Percentiles rank a stretch among this genome's conserved stretches.
These are phyloP conservation scores for Drosophila mauritiana DNA, from an alignment of 1,140 invertebrate species.

Conservation along the genomic window DNA sequence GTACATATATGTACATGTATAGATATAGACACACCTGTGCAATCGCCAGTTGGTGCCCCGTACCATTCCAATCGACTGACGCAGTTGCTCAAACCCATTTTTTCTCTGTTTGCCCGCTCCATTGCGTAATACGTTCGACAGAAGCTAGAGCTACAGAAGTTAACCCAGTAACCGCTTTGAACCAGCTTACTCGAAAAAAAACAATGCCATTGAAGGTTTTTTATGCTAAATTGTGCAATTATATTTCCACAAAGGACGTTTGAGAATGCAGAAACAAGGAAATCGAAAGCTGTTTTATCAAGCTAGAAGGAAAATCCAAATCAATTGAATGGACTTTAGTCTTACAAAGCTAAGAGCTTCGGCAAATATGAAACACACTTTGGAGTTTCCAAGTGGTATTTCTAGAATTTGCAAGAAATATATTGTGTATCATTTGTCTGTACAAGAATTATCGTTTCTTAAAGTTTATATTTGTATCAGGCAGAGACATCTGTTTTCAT, in stretches of 20 bases:
- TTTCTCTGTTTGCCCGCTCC: constrained; percentile 51
- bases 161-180: constrained; percentile 19
- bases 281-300: neutral
- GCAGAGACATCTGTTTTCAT: constrained; percentile 10
- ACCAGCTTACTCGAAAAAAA: constrained; percentile 33
- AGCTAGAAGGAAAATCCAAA: neutral
- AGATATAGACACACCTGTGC: constrained; percentile 66
- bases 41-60: constrained; percentile 54
- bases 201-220: constrained; percentile 7
- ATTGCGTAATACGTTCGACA: constrained; percentile 55
- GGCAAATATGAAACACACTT: constrained; percentile 1
- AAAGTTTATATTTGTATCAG: neutral
- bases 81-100: constrained; percentile 54
- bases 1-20: neutral
- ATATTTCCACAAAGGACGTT: neutral
- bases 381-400: constrained; percentile 1
- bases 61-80: constrained; percentile 55
- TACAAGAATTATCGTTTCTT: neutral
- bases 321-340: no score
- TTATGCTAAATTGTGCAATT: neutral
- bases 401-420: neutral
- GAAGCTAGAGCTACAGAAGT: constrained; percentile 22
- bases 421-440: neutral
- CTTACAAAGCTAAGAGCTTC: no score
- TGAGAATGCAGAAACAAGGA: no score